Percentiles rank a stretch among this genome's conserved stretches.
These are phyloP conservation scores for Mimumesa dahlbomi DNA, from an alignment of 2,888 invertebrate genomes.

Conservation along the genomic window DNA sequence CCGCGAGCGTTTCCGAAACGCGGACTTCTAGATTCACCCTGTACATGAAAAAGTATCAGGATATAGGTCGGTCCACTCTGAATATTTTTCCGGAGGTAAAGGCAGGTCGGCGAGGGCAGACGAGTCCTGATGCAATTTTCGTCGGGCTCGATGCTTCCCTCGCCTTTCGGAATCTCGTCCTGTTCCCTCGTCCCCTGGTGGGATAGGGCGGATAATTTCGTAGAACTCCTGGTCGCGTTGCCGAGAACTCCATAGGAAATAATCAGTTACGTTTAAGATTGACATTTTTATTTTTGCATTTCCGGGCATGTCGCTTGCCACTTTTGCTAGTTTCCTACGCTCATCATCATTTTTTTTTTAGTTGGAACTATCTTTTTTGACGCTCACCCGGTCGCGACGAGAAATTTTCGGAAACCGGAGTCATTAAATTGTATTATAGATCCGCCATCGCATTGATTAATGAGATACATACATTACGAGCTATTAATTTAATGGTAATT, in stretches of 20 bases:
- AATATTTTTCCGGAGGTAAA: slow-evolving; percentile 54
- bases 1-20: background rate
- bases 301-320: background rate
- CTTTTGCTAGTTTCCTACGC: background rate
- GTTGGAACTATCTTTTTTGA: too few species aligned
- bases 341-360: background rate
- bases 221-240: slow-evolving; percentile 33
- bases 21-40: slow-evolving; percentile 6
- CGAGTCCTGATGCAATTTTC: slow-evolving; percentile 62
- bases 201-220: slow-evolving; percentile 42
- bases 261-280: slow-evolving; percentile 42
- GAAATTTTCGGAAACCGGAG: too few species aligned
- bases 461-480: too few species aligned
- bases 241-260: slow-evolving; percentile 46
- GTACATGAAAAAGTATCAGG: slow-evolving; percentile 13
- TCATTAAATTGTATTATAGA: too few species aligned
- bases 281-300: slow-evolving; percentile 15
- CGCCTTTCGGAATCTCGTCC: slow-evolving; percentile 52
- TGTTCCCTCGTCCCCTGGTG: slow-evolving; percentile 38
- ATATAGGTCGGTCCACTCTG: slow-evolving; percentile 53
- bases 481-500: too few species aligned
- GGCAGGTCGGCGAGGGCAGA: slow-evolving; percentile 20
- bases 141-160: slow-evolving; percentile 38
- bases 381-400: too few species aligned
- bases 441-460: too few species aligned